A percentile compares a stretch with the other conserved stretches of the same genome.
Evolutionary conservation across 2,113 vertebrate genomes (phyloP).

Genomic region (Ptilonorhynchus violaceus): DNA sequence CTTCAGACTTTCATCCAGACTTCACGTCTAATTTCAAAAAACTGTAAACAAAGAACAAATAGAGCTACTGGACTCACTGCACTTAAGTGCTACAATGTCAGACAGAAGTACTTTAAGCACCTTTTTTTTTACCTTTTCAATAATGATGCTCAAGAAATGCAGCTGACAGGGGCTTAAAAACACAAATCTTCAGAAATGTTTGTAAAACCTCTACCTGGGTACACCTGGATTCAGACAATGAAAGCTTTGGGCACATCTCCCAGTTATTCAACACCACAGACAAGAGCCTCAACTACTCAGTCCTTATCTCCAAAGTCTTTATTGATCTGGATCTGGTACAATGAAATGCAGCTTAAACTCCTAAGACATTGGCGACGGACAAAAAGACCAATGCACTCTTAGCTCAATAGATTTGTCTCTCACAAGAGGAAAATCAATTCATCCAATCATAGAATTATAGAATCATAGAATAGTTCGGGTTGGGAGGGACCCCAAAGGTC

Average conservation of each 20-base stretch:
- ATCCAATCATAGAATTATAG: not conserved
- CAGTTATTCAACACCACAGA: not conserved
- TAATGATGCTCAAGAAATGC: not conserved
- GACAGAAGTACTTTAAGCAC: not conserved
- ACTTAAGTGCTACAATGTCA: not conserved
- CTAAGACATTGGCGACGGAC: rapidly evolving
- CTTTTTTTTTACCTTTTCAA: not conserved
- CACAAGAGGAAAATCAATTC: not conserved
- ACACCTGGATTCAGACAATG: not conserved
- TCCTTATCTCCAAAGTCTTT: not conserved
- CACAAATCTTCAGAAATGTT: not conserved
- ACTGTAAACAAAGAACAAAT: not conserved
- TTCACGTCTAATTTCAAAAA: not conserved
- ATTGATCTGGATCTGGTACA: not conserved
- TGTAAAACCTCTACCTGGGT: not conserved
- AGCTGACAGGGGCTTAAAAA: not conserved
- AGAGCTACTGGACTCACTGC: not conserved
- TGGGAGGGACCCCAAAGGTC: not conserved
- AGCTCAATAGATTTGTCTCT: not conserved
- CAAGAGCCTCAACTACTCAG: rapidly evolving
- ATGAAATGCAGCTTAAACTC: not conserved
- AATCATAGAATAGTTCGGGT: not conserved
- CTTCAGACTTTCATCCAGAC: not conserved
- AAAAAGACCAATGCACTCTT: not conserved
- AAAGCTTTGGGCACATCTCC: not conserved